Percentiles rank a stretch among this genome's conserved stretches.
Conservation (phyloP, 2,888 invertebrate genomes). For the Cheilosia vulpina region DNA sequence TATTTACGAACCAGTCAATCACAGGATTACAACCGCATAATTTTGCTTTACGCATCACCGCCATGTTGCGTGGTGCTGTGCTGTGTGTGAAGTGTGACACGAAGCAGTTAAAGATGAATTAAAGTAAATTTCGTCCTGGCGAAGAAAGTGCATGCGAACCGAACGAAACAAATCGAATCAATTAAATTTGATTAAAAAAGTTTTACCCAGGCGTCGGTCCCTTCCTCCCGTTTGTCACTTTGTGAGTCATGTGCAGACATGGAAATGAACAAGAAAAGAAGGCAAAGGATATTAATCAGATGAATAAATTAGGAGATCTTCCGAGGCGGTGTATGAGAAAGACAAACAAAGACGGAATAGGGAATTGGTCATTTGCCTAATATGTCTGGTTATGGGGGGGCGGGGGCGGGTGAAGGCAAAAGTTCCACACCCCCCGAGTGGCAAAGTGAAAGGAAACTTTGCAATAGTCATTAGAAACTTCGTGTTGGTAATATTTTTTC, state of each 20-base stretch:
- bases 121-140: slow-evolving; percentile 29
- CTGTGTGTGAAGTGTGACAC: slow-evolving; percentile 21
- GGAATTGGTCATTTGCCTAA: slow-evolving; percentile 53
- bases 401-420: slow-evolving; percentile 3
- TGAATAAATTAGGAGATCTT: slow-evolving; percentile 60
- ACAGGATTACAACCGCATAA: slow-evolving; percentile 62
- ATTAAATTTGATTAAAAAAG: slow-evolving; percentile 73
- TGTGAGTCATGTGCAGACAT: slow-evolving; percentile 42
- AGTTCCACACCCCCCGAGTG: slow-evolving; percentile 2
- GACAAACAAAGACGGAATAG: slow-evolving; percentile 44
- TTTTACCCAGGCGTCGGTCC: slow-evolving; percentile 26
- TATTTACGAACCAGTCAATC: slow-evolving; percentile 62
- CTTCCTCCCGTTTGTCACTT: slow-evolving; percentile 4
- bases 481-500: slow-evolving; percentile 28
- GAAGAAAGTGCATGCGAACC: slow-evolving; percentile 5
- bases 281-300: slow-evolving; percentile 63
- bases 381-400: slow-evolving; percentile 48
- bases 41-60: slow-evolving; percentile 34
- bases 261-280: slow-evolving; percentile 20
- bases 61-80: slow-evolving; percentile 25
- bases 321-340: not conserved
- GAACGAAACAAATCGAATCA: slow-evolving; percentile 64
- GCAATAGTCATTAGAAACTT: slow-evolving; percentile 56
- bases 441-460: slow-evolving; percentile 25
- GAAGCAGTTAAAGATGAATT: slow-evolving; percentile 38